phyloP scores from a whole-genome alignment of 2,888 invertebrate genomes.

The Tethea ocularis region DNA sequence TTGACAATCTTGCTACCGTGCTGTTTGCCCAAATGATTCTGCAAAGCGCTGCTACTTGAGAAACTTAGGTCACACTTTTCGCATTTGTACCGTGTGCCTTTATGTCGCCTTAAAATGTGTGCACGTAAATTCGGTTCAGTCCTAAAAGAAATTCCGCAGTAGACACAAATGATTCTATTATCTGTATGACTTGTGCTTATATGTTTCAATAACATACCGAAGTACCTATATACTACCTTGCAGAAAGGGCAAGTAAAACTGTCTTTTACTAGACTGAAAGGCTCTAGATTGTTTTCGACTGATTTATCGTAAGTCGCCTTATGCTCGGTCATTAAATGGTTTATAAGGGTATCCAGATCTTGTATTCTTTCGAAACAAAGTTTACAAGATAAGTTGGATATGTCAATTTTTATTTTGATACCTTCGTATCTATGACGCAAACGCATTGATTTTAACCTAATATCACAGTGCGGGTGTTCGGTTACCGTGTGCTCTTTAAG shows the following conservation, averaged over 20 bases:
- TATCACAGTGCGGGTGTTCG: conserved; percentile 65
- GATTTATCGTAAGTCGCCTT: conserved; percentile 47
- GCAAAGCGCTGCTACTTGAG: conserved; percentile 43
- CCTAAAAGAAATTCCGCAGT: conserved; percentile 61
- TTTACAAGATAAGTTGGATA: conserved; percentile 56
- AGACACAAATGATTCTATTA: conserved; percentile 61
- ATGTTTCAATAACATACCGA: conserved; percentile 58
- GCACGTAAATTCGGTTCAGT: conserved; percentile 60
- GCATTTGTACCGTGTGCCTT: conserved; percentile 47
- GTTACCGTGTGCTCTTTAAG: conserved; percentile 58
- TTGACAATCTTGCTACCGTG: conserved; percentile 38
- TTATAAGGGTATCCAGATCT: conserved; percentile 47
- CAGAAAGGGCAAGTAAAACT: conserved; percentile 63
- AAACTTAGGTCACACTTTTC: conserved; percentile 49
- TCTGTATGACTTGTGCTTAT: conserved; percentile 56
- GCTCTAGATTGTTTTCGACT: conserved; percentile 48
- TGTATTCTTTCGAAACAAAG: conserved; percentile 48
- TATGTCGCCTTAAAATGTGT: conserved; percentile 56
- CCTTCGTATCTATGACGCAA: conserved; percentile 60
- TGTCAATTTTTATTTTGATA: conserved; percentile 64
- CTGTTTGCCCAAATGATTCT: conserved; percentile 52
- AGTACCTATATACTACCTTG: conserved; percentile 53
- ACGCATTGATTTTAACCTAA: conserved; percentile 57
- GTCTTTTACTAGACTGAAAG: conserved; percentile 56
- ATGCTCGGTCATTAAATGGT: conserved; percentile 55